A percentile compares a stretch with the other conserved stretches of the same genome.
Evolutionary conservation across 2,888 invertebrate genomes (phyloP).

Genomic region (Euclidia mi): DNA sequence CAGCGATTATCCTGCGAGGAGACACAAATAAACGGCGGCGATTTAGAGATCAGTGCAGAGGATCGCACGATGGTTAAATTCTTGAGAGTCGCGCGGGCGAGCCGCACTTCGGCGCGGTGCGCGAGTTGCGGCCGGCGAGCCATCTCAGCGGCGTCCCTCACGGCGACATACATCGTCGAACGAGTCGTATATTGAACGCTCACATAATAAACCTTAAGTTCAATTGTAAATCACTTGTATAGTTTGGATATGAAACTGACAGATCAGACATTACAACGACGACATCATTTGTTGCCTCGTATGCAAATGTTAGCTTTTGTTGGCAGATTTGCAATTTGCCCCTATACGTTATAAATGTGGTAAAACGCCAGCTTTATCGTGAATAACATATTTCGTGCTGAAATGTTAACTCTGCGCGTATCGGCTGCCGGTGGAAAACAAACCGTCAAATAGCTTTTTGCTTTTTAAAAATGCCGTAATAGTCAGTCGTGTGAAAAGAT

Average conservation of each 20-base stretch:
- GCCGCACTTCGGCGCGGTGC: background rate
- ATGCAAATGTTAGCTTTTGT: conserved; percentile 2
- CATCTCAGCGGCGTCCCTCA: too few species aligned
- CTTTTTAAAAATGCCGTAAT: background rate
- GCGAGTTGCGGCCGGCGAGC: too few species aligned
- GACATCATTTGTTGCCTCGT: too few species aligned
- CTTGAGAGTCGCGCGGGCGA: background rate
- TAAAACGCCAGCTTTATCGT: too few species aligned
- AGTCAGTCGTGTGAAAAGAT: conserved; percentile 9
- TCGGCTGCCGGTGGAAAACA: background rate
- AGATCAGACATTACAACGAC: too few species aligned
- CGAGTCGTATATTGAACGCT: too few species aligned
- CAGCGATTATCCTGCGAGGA: conserved; percentile 1
- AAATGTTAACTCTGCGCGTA: too few species aligned
- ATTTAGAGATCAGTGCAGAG: background rate
- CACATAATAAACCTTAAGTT: too few species aligned
- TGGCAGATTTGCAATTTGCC: background rate
- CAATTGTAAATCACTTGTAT: too few species aligned
- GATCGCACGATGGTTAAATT: background rate
- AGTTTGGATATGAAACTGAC: too few species aligned
- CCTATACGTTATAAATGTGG: background rate
- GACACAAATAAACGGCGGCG: conserved; percentile 5
- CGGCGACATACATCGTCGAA: too few species aligned
- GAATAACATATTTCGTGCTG: too few species aligned
- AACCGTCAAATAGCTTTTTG: background rate